A percentile compares a stretch with the other conserved stretches of the same genome.
Conservation (phyloP, 2,888 invertebrate species). For the Zhengitettix transpicula region DNA sequence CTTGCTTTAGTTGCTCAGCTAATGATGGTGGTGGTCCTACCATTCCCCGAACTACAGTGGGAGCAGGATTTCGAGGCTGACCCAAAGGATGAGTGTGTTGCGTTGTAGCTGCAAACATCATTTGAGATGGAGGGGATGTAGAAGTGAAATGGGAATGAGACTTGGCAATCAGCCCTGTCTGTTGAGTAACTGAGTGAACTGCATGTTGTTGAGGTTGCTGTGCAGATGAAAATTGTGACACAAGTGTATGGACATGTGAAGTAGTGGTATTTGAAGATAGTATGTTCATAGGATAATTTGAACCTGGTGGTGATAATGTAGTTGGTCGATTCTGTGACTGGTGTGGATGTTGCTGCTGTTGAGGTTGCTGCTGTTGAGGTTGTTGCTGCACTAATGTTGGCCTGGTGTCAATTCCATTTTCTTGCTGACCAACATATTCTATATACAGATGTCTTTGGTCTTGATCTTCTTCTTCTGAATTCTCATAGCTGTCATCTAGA, state of each 20-base stretch:
- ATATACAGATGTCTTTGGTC: slow-evolving; percentile 15
- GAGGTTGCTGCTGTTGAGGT: slow-evolving; percentile 19
- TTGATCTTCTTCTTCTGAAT: slow-evolving; percentile 34
- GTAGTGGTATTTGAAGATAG: not conserved
- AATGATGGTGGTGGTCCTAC: slow-evolving; percentile 59
- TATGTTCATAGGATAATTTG: slow-evolving; percentile 5
- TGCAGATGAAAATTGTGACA: slow-evolving; percentile 11
- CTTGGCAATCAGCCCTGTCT: not conserved
- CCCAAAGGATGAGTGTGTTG: not conserved
- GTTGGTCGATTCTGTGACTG: slow-evolving; percentile 1
- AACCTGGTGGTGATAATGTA: not conserved
- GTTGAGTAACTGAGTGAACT: not conserved
- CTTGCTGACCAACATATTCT: slow-evolving; percentile 12
- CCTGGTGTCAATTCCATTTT: slow-evolving; percentile 23
- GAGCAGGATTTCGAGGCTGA: not conserved
- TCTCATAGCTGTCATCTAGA: slow-evolving; percentile 54
- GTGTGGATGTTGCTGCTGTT: slow-evolving; percentile 9
- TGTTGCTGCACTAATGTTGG: slow-evolving; percentile 27
- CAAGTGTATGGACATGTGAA: slow-evolving; percentile 12
- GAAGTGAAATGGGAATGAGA: slow-evolving; percentile 3
- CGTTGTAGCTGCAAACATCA: not conserved
- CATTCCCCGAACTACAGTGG: slow-evolving; percentile 20
- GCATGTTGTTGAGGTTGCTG: slow-evolving; percentile 10
- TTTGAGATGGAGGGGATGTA: not conserved
- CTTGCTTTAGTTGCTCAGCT: slow-evolving; percentile 75